A percentile compares a stretch with the other conserved stretches of the same genome.
Conservation (phyloP, 2,113 vertebrate species). For the Tenrec ecaudatus region DNA sequence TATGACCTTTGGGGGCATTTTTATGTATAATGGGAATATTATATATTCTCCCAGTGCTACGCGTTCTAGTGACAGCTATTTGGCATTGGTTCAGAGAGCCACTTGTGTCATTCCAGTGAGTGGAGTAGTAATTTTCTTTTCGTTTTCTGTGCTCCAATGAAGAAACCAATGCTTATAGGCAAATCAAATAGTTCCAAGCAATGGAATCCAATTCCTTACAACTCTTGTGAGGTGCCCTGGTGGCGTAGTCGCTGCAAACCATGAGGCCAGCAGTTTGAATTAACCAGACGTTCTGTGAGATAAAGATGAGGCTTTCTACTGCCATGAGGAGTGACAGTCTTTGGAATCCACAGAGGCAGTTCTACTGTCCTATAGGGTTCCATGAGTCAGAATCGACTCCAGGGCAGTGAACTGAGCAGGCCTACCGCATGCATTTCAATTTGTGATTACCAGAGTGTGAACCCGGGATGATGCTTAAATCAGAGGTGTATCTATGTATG, state of each 20-base stretch:
- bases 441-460: slow-evolving; percentile 42
- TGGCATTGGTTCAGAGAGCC: slow-evolving; percentile 7
- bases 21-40: neutral
- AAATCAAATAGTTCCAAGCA: slow-evolving; percentile 38
- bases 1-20: neutral
- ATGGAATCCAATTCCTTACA: slow-evolving; percentile 30
- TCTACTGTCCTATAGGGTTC: no score
- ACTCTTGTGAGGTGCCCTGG: no score
- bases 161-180: slow-evolving; percentile 44
- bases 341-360: no score
- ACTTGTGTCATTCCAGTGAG: slow-evolving; percentile 55
- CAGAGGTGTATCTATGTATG: neutral
- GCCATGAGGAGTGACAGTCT: no score
- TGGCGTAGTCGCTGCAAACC: no score
- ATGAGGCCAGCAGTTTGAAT: no score
- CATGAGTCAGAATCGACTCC: no score
- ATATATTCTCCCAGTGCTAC: neutral
- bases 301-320: no score
- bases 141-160: slow-evolving; percentile 59
- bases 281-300: no score
- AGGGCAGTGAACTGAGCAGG: neutral
- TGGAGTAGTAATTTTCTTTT: slow-evolving; percentile 15
- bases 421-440: slow-evolving; percentile 42
- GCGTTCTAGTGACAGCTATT: neutral
- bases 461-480: slow-evolving; percentile 13